phyloP scores from a whole-genome alignment of 2,113 vertebrate species.

The Hippocampus guttulatus region DNA sequence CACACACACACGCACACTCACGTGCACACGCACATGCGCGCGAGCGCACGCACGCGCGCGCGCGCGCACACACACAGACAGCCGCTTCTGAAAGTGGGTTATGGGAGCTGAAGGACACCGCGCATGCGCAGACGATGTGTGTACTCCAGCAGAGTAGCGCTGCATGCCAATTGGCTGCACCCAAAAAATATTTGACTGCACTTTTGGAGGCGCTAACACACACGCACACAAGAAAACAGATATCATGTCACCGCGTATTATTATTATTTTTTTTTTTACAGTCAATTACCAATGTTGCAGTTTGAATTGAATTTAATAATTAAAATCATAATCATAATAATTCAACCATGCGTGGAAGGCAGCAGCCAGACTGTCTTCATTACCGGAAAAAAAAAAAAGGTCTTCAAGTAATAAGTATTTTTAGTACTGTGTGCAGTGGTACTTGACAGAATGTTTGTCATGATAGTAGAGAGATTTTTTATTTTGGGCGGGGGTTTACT shows the following conservation, averaged over 20 bases:
- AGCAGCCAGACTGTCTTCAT: background rate
- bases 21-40: conserved; percentile 21
- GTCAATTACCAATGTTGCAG: background rate
- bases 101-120: conserved; percentile 61
- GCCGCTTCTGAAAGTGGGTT: conserved; percentile 48
- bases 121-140: conserved; percentile 59
- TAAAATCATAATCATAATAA: background rate
- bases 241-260: background rate
- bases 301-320: background rate
- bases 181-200: background rate
- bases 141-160: conserved; percentile 35
- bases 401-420: background rate
- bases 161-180: conserved; percentile 8
- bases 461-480: background rate
- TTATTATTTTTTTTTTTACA: background rate
- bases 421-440: background rate
- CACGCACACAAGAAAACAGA: background rate
- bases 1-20: conserved; percentile 47
- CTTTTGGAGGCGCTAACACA: background rate
- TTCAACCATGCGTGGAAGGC: conserved; percentile 3
- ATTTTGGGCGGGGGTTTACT: background rate
- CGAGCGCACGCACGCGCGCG: conserved; percentile 13
- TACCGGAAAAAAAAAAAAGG: background rate
- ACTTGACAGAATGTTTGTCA: background rate
- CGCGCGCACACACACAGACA: conserved; percentile 49